Conservation (phyloP, 2,888 invertebrate genomes). For the Synanthedon vespiformis region DNA sequence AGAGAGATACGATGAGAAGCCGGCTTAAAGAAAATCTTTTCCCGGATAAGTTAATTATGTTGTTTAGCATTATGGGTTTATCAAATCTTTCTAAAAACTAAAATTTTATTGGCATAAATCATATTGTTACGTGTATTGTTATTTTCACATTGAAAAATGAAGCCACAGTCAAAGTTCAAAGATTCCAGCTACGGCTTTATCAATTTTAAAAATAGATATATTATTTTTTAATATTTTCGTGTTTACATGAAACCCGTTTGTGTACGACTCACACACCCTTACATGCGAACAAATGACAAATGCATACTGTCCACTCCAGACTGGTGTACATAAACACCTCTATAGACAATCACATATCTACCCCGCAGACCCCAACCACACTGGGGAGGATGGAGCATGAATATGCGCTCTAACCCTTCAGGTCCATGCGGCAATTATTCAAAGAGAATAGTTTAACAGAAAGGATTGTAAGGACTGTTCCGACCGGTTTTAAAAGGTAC, state of each 20-base stretch:
- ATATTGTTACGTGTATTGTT: neutral
- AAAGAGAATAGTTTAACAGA: slow-evolving; percentile 72
- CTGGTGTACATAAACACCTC: slow-evolving; percentile 3
- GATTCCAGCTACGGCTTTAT: no score
- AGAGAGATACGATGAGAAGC: no score
- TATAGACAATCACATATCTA: neutral
- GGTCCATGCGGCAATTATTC: slow-evolving; percentile 71
- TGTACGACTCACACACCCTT: neutral
- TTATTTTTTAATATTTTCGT: no score
- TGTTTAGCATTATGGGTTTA: no score
- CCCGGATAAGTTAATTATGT: no score
- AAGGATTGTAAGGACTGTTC: slow-evolving; percentile 60
- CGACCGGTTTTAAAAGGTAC: neutral
- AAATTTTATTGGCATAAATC: neutral
- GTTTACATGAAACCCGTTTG: neutral
- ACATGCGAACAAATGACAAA: slow-evolving; percentile 4
- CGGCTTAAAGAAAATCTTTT: no score
- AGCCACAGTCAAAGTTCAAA: no score
- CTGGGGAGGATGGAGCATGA: slow-evolving; percentile 57
- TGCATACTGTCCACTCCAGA: slow-evolving; percentile 31
- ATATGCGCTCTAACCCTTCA: slow-evolving; percentile 66
- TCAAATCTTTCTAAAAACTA: neutral
- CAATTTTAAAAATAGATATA: no score
- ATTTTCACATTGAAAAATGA: no score
- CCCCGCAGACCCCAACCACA: slow-evolving; percentile 43